phyloP scores from a whole-genome alignment of 30 jellyfish, hydroid and myxozoan species.

The Turritopsis dohrnii region DNA sequence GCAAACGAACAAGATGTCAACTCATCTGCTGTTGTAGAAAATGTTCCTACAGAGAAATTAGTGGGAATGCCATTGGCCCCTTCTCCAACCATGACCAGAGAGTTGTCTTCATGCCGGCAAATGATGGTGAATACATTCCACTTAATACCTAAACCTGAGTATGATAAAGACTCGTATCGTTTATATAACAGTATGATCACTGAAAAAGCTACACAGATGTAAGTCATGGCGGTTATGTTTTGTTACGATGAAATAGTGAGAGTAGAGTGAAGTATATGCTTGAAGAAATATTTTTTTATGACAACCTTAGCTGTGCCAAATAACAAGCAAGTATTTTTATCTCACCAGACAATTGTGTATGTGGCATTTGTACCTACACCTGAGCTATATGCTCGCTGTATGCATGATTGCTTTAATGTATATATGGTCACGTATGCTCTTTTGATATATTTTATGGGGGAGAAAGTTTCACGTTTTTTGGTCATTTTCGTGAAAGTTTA shows the following conservation, averaged over 20 bases:
- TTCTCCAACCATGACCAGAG: neutral
- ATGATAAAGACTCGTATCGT: neutral
- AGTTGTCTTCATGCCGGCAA: neutral
- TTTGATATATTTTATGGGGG: too few species aligned
- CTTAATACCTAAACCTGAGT: conserved; percentile 10
- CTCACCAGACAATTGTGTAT: too few species aligned
- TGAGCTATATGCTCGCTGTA: too few species aligned
- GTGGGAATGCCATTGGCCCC: neutral
- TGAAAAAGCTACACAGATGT: neutral
- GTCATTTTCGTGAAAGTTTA: too few species aligned
- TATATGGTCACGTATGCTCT: too few species aligned
- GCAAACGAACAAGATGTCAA: neutral
- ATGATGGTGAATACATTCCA: neutral
- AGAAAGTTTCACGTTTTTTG: too few species aligned
- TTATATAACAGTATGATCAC: conserved; percentile 2
- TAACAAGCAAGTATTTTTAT: too few species aligned
- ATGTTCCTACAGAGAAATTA: neutral
- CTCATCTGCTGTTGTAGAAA: neutral
- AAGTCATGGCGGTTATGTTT: neutral
- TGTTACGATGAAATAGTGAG: neutral
- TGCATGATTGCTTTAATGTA: too few species aligned
- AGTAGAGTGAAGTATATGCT: neutral
- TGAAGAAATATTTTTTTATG: too few species aligned
- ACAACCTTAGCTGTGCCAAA: too few species aligned
- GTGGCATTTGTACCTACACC: too few species aligned